These are phyloP conservation scores for Zaprionus obscuricornis DNA, from an alignment of 2,888 invertebrate genomes.

Conservation along the genomic window DNA sequence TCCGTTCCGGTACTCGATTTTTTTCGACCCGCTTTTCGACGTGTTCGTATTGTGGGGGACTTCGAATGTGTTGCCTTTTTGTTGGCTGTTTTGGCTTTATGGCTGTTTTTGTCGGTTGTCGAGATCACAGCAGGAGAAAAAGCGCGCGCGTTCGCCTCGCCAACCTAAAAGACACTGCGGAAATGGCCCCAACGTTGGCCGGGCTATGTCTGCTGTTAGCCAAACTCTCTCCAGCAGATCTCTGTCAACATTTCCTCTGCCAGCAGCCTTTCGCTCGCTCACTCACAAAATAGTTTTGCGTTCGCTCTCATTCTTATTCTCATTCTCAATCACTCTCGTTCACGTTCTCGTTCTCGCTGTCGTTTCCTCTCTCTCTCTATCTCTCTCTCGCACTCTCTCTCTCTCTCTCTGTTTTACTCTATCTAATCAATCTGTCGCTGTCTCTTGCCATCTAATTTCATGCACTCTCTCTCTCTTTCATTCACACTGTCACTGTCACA, in stretches of 20 bases:
- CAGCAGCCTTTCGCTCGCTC: too few relatives aligned
- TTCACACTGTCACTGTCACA: background rate
- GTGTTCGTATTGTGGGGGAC: slow-evolving; percentile 8
- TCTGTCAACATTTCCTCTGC: slow-evolving; percentile 49
- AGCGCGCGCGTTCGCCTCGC: slow-evolving; percentile 77
- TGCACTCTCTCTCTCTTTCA: slow-evolving; percentile 13
- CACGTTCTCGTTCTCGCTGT: background rate
- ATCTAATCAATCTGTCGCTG: background rate
- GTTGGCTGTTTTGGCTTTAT: slow-evolving; percentile 22
- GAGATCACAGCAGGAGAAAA: slow-evolving; percentile 60
- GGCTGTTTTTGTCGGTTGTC: slow-evolving; percentile 24
- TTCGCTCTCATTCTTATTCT: slow-evolving; percentile 10
- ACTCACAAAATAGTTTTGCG: too few relatives aligned
- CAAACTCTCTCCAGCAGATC: slow-evolving; percentile 53
- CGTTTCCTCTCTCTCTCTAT: background rate
- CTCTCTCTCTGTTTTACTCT: slow-evolving; percentile 9
- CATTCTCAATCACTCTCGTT: slow-evolving; percentile 5
- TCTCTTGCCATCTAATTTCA: too few relatives aligned
- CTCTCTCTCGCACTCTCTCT: slow-evolving; percentile 5
- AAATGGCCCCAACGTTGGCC: slow-evolving; percentile 49
- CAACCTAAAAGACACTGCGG: slow-evolving; percentile 80
- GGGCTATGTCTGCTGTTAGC: slow-evolving; percentile 39
- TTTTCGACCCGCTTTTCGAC: slow-evolving; percentile 8
- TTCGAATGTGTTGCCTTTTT: slow-evolving; percentile 1
- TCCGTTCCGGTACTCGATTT: slow-evolving; percentile 15